Percentiles rank a stretch among this genome's conserved stretches.
Evolutionary conservation across 2,888 invertebrate species (phyloP).

Genomic region (Heliconius ethilla): DNA sequence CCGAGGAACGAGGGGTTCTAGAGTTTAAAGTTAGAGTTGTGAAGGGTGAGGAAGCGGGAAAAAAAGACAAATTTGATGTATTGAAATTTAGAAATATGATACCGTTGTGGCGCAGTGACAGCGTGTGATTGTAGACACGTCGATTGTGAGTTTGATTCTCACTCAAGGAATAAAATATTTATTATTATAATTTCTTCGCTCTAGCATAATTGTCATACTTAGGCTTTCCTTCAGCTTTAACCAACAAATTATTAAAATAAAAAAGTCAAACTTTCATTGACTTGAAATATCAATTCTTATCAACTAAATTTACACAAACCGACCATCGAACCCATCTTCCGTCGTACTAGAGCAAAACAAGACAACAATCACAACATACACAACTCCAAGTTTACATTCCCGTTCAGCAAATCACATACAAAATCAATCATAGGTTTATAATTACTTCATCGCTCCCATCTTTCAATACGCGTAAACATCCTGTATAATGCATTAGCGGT

Average conservation of each 20-base stretch:
- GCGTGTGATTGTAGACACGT: too few species aligned
- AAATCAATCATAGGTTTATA: constrained; percentile 41
- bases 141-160: too few species aligned
- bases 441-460: constrained; percentile 41
- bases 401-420: constrained; percentile 18
- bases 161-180: too few species aligned
- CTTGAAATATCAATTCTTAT: neutral
- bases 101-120: too few species aligned
- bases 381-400: constrained; percentile 9
- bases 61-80: neutral
- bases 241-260: too few species aligned
- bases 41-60: neutral
- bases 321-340: neutral
- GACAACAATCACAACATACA: neutral
- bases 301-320: neutral
- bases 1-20: constrained; percentile 11
- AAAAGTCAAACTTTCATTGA: too few species aligned
- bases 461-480: constrained; percentile 47
- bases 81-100: neutral
- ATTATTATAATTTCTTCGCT: too few species aligned
- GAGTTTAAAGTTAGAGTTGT: constrained; percentile 7
- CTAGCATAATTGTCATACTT: too few species aligned
- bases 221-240: too few species aligned
- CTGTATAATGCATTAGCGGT: constrained; percentile 57
- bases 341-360: constrained; percentile 3